Percentiles rank a stretch among this genome's conserved stretches.
phyloP scores from a whole-genome alignment of 2,797 vertebrate genomes.

The Brachyrhaphis roseni region DNA sequence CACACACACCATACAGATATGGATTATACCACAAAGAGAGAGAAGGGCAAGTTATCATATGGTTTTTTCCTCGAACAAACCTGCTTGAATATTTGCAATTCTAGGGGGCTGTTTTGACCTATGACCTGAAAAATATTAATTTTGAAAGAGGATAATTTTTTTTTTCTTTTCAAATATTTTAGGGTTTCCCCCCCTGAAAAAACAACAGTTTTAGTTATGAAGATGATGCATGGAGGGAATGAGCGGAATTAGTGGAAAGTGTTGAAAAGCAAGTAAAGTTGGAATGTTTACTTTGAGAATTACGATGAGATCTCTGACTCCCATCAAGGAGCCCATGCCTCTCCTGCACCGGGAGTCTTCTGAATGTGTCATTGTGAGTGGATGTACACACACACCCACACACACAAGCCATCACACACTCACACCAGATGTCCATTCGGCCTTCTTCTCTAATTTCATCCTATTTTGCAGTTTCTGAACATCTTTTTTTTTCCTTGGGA shows the following conservation, averaged over 20 bases:
- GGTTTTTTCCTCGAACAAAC: constrained; percentile 27
- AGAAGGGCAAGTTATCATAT: not conserved
- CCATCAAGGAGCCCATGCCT: constrained; percentile 55
- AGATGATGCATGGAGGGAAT: constrained; percentile 59
- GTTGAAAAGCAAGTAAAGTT: constrained; percentile 67
- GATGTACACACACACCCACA: constrained; percentile 14
- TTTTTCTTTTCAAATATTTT: constrained; percentile 20
- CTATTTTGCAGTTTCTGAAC: constrained; percentile 48
- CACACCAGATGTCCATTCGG: constrained; percentile 55
- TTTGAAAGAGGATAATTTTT: constrained; percentile 42
- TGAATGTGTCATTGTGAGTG: constrained; percentile 72
- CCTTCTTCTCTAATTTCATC: constrained; percentile 53
- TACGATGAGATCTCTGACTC: constrained; percentile 69
- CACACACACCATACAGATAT: too few species aligned
- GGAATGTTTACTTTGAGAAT: constrained; percentile 73
- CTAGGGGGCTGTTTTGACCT: constrained; percentile 47
- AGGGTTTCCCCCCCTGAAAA: constrained; percentile 44
- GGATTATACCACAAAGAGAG: not conserved
- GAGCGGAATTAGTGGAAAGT: constrained; percentile 69
- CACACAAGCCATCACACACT: not conserved
- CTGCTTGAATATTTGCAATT: constrained; percentile 37
- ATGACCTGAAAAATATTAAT: constrained; percentile 65
- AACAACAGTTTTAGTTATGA: constrained; percentile 54
- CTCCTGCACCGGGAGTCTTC: constrained; percentile 42
- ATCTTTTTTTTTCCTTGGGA: constrained; percentile 38